Evolutionary conservation across 2,797 vertebrate species (phyloP), one percentile per base, ranked within the genome.

Genomic region (Sebastes oblongus): DNA sequence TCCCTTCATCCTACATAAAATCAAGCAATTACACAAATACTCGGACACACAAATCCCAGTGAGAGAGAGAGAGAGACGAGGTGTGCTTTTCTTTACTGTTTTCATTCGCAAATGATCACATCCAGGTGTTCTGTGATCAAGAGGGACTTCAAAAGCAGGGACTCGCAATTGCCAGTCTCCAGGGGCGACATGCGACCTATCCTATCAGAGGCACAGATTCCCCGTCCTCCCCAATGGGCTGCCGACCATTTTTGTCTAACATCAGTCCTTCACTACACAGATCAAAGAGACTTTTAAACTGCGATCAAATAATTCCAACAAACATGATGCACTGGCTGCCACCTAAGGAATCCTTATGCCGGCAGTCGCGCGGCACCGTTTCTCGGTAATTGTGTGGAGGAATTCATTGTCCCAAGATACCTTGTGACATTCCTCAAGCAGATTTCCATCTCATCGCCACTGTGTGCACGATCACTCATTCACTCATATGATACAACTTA

Each of bases 401-500:
- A 86, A 78, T 84, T 69, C 0, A 59, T 88, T 89, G 85, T 61
- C 83, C 75, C 81, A 62, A 72, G 80, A 83, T 67, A 56, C 66
- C 6, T 64, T 25, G 24, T 84, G 78, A 88, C 84, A 90, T 86
- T 88, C 67, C 66, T 81, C 56, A 25, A 81, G 78, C 83, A 90
- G 75, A 87, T 86, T 92, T 91, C 80, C 82, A 86, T 92, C 77
- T 89, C 70, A 77, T 81, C 64, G 59, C 77, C 75, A 79, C 73
- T 39, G 55, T 34, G 42, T 72, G 84, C 86, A 68, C 39, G 59
- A 74, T 87, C 56, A 32, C 81, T 81, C 87, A 62, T 75, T 88
- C 77, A 78, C 75, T 88, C 81, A 55, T 71, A 89, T 76, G 84
- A 91, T 79, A 88, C 77, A 89, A 92, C 79, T 87, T 80, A 78